Percentiles rank a stretch among this genome's conserved stretches.
Conservation (phyloP, 2,888 invertebrate genomes). For the Deladenus siricidicola region DNA sequence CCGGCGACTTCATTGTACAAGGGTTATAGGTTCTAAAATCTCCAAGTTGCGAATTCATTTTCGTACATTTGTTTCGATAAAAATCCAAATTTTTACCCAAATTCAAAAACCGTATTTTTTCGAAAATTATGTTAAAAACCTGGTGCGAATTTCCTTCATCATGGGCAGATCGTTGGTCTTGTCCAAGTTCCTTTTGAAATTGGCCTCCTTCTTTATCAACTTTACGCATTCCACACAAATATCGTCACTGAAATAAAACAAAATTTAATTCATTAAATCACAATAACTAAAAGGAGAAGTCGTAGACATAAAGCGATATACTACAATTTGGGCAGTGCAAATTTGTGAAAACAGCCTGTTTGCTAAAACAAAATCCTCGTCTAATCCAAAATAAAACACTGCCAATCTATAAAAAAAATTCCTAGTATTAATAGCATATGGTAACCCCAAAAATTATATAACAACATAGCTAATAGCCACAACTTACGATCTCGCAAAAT, state of each 20-base stretch:
- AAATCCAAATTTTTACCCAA: neutral
- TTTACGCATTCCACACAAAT: conserved; percentile 40
- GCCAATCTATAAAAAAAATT: too few relatives aligned
- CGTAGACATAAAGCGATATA: too few relatives aligned
- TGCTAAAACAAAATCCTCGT: neutral
- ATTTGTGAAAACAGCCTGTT: too few relatives aligned
- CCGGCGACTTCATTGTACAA: conserved; percentile 7
- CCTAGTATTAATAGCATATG: too few relatives aligned
- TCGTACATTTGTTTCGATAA: neutral
- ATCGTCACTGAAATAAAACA: conserved; percentile 31
- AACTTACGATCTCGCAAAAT: too few relatives aligned
- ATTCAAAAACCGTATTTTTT: neutral
- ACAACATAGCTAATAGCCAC: too few relatives aligned
- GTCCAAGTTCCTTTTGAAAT: conserved; percentile 30
- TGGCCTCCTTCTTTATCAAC: conserved; percentile 31
- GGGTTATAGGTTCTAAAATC: neutral
- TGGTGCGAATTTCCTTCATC: neutral
- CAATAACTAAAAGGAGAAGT: too few relatives aligned
- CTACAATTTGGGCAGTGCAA: too few relatives aligned
- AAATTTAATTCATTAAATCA: neutral
- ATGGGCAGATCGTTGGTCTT: conserved; percentile 6
- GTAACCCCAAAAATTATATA: too few relatives aligned
- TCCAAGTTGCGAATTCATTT: neutral
- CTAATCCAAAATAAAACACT: too few relatives aligned
- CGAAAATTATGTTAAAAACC: neutral